Evolutionary conservation across 2,888 invertebrate genomes (phyloP).

Genomic region (Odontothrips loti): DNA sequence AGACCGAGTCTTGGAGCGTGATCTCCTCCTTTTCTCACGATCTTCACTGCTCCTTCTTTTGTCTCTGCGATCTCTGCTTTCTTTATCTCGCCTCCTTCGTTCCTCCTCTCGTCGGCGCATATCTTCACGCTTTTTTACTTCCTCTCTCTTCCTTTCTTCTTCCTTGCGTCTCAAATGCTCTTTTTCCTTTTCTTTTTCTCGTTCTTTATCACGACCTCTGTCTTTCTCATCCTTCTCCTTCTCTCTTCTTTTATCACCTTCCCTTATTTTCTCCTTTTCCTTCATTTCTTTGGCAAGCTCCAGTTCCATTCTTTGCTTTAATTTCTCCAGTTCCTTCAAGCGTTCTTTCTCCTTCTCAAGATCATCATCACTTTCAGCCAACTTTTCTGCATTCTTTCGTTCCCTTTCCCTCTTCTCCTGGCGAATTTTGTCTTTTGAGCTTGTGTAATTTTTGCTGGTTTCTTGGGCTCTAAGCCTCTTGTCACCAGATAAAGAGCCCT

Average conservation of each 20-base stretch:
- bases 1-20: neutral
- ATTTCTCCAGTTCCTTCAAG: neutral
- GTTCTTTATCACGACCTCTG: neutral
- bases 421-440: slow-evolving; percentile 5
- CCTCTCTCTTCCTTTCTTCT: neutral
- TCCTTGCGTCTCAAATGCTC: neutral
- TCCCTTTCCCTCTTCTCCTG: neutral
- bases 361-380: slow-evolving; percentile 17
- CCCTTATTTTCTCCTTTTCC: slow-evolving; percentile 15
- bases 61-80: neutral
- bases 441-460: neutral
- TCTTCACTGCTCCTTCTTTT: neutral
- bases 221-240: neutral
- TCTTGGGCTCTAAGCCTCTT: too few species aligned
- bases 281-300: slow-evolving; percentile 20
- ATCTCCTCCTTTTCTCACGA: neutral
- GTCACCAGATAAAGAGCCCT: neutral
- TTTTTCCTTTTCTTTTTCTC: slow-evolving; percentile 6
- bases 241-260: slow-evolving; percentile 2
- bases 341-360: slow-evolving; percentile 3
- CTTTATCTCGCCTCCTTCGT: neutral
- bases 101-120: neutral
- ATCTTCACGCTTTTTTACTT: neutral
- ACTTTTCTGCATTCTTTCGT: neutral
- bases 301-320: slow-evolving; percentile 15